Conservation (phyloP, 2,888 invertebrate species). For the Tanytarsus gracilentus region DNA sequence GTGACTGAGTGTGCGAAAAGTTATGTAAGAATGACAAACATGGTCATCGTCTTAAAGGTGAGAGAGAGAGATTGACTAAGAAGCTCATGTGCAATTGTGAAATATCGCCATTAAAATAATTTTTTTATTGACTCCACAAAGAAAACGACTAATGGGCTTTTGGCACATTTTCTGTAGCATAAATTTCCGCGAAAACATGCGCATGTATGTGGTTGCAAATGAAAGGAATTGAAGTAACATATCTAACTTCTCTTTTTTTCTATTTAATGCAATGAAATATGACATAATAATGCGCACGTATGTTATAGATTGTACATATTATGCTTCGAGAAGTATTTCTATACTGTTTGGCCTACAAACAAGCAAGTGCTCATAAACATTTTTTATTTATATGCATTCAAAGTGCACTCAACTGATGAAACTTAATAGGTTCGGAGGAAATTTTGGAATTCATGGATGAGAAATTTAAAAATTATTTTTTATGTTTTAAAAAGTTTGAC, state of each 20-base stretch:
- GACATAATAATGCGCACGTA: not conserved
- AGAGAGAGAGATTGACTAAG: too few species aligned
- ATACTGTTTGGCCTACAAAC: not conserved
- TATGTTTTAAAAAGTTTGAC: too few species aligned
- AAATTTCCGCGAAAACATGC: not conserved
- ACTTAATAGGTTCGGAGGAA: too few species aligned
- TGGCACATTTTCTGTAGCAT: not conserved
- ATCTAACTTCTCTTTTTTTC: not conserved
- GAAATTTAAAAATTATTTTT: too few species aligned
- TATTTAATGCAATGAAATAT: not conserved
- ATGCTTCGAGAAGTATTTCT: not conserved
- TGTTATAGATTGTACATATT: not conserved
- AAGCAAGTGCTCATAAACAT: not conserved
- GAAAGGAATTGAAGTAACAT: constrained; percentile 1
- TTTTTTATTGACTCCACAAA: not conserved
- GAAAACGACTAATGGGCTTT: not conserved
- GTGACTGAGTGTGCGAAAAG: too few species aligned
- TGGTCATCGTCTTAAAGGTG: too few species aligned
- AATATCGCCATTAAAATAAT: too few species aligned
- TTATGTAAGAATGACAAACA: too few species aligned
- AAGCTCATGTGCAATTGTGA: too few species aligned
- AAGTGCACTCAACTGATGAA: too few species aligned
- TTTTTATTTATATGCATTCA: too few species aligned
- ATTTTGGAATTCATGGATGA: too few species aligned
- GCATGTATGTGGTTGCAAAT: not conserved